A percentile compares a stretch with the other conserved stretches of the same genome.
These are phyloP conservation scores for sheep (Ovis aries) DNA, from an alignment of 2,113 vertebrate species.

Conservation along the genomic window ARS-UI_Ramb_v3.0 NC_056056.1:124367001-124367500, in stretches of 20 bases:
- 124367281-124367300: not conserved
- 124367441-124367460: not conserved
- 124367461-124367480: not conserved
- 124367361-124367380: not conserved
- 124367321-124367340: not conserved
- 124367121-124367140: not conserved
- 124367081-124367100: not conserved
- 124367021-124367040: not conserved
- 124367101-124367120: not conserved
- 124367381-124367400: not conserved
- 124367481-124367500: not conserved
- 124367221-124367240: not conserved
- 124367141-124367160: not conserved
- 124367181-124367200: not conserved
- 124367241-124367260: not conserved
- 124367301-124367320: not conserved
- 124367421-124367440: not conserved
- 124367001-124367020: not conserved
- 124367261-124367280: not conserved
- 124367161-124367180: not conserved
- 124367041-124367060: not conserved
- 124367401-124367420: not conserved
- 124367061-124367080: accelerated
- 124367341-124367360: not conserved
- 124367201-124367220: not conserved